Percentiles rank a stretch among this genome's conserved stretches.
Evolutionary conservation across 2,888 invertebrate genomes (phyloP).

Genomic region (Volucella inflata): DNA sequence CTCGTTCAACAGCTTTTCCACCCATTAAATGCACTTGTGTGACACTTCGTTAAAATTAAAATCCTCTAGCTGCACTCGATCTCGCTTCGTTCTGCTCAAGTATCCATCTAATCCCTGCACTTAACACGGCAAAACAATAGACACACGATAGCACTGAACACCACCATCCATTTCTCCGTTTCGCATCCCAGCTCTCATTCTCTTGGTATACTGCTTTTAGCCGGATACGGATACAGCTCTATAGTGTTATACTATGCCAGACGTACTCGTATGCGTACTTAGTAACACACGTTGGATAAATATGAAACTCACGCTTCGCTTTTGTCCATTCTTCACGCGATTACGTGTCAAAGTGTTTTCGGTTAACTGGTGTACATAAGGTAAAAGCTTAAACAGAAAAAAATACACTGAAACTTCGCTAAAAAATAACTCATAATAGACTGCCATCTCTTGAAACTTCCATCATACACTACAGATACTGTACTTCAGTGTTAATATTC

Average conservation of each 20-base stretch:
- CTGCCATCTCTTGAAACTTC: slow-evolving; percentile 50
- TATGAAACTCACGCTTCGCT: slow-evolving; percentile 56
- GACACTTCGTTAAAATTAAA: slow-evolving; percentile 74
- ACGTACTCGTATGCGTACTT: slow-evolving; percentile 59
- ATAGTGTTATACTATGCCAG: slow-evolving; percentile 6
- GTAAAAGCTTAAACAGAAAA: not conserved
- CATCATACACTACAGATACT: slow-evolving; percentile 26
- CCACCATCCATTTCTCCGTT: slow-evolving; percentile 14
- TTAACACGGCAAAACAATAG: slow-evolving; percentile 74
- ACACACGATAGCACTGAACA: slow-evolving; percentile 54
- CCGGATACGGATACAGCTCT: not conserved
- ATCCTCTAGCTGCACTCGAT: slow-evolving; percentile 62
- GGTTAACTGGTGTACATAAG: slow-evolving; percentile 1
- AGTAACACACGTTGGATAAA: slow-evolving; percentile 70
- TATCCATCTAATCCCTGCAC: slow-evolving; percentile 74
- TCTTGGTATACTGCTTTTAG: not conserved
- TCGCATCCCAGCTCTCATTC: slow-evolving; percentile 1
- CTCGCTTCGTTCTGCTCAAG: slow-evolving; percentile 55
- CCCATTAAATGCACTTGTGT: slow-evolving; percentile 71
- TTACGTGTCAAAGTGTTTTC: slow-evolving; percentile 55
- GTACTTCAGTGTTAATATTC: too few species aligned
- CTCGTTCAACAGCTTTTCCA: slow-evolving; percentile 66
- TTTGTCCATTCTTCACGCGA: slow-evolving; percentile 20
- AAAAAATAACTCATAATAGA: slow-evolving; percentile 54
- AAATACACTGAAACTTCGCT: not conserved